These are phyloP conservation scores for Tragelaphus imberbis DNA, from an alignment of 2,113 vertebrate species.

Conservation along the genomic window DNA sequence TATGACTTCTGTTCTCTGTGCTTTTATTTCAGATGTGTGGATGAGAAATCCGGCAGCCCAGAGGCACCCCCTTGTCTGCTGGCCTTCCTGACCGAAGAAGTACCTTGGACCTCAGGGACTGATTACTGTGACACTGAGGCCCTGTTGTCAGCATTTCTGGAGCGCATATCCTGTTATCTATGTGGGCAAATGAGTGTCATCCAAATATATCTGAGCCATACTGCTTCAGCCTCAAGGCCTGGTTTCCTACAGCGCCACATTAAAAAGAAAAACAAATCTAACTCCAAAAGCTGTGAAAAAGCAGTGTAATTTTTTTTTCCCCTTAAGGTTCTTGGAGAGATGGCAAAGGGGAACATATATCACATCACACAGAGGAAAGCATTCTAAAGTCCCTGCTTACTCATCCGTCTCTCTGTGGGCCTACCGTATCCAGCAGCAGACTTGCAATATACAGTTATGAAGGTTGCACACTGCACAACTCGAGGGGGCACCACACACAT, in stretches of 20 bases:
- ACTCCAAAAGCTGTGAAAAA: conserved; percentile 47
- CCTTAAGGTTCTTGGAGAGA: conserved; percentile 37
- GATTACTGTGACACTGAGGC: background rate
- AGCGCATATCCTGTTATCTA: background rate
- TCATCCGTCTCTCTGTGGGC: background rate
- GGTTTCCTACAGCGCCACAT: background rate
- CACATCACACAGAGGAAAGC: conserved; percentile 20
- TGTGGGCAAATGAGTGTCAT: background rate
- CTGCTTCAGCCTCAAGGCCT: conserved; percentile 8
- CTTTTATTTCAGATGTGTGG: background rate
- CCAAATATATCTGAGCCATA: background rate
- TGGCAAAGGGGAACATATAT: conserved; percentile 13
- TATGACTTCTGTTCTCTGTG: background rate
- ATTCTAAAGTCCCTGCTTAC: background rate
- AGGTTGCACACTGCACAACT: background rate
- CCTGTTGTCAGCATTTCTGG: background rate
- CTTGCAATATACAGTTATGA: background rate
- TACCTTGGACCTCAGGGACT: background rate
- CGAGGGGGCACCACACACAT: background rate
- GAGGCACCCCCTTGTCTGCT: background rate
- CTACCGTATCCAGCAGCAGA: background rate
- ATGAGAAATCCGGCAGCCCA: background rate
- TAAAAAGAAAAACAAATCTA: conserved; percentile 51
- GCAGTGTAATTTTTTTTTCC: background rate
- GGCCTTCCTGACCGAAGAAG: background rate